Base-by-base conservation (phyloP, 2,888 invertebrate genomes). In the Spatulosminthurus flaviceps region DNA sequence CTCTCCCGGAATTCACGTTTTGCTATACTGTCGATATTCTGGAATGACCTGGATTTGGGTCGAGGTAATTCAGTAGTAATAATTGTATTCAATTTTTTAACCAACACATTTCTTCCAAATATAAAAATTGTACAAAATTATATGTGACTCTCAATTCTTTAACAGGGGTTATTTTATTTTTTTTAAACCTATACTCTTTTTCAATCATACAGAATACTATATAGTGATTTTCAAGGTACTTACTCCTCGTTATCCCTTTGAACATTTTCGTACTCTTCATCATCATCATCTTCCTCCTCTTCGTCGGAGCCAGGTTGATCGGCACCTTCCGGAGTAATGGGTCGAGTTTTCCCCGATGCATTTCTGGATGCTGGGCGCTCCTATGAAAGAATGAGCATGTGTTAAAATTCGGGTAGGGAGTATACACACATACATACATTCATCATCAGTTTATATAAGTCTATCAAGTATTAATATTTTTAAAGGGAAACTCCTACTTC, bases 261-360 rank as follows among this genome's bases (percentile, higher is more conserved):
- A 28, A 28, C 71, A 67, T 61, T 75, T 26, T 61, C 70, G 61
- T 69, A 76, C 26, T 71, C 79, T 21, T 79, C 75, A 13, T 79
- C 76, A n/a, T 79, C 70, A 22, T 79, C 79, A 16, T 79, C 79
- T 11, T 77, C 77, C 24, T 79, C 79, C 0, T 79, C 79, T 7
- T 79, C 78, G 2, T 74, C 74, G 51, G 42, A 26, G 66, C 64
- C 64, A 34, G 16, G 51, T 2, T 79, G 42, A 19, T 73, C 43
- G 7, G 66, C 34, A 21, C 69, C 74, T n/a, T 61, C 70, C 4
- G 79, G 73, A 13, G 71, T 41, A 13, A 51, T 29, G 19, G 43
- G 60, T 7, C 28, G 24, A 9, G 67, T 21, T 69, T 79, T 79
- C 16, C 69, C 74, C 2, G 74, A 74, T 19, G 70, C 67, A 66